phyloP scores from a whole-genome alignment of 2,797 vertebrate species.

The Atherinosoma microstoma region DNA sequence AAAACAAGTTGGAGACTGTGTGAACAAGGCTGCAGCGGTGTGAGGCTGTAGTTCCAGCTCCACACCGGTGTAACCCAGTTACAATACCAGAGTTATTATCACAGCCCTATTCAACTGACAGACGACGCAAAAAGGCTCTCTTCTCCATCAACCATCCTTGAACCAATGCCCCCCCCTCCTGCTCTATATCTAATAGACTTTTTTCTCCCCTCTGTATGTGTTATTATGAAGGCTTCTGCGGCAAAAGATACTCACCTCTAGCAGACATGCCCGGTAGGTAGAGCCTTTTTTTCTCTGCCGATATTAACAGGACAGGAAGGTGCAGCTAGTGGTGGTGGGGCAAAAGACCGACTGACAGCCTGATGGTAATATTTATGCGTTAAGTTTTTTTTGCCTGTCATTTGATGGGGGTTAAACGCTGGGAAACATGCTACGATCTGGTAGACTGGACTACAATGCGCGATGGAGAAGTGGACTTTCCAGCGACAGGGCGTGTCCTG shows the following conservation, averaged over 20 bases:
- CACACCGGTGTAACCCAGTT: constrained; percentile 71
- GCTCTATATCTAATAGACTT: constrained; percentile 32
- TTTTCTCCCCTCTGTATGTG: constrained; percentile 8
- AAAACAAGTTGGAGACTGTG: constrained; percentile 53
- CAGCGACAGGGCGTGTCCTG: constrained; percentile 81
- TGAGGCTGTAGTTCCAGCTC: constrained; percentile 59
- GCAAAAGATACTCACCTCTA: constrained; percentile 80
- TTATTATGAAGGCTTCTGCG: constrained; percentile 74
- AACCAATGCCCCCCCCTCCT: constrained; percentile 23
- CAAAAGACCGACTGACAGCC: neutral
- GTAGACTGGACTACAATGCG: constrained; percentile 46
- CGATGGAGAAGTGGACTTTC: constrained; percentile 67
- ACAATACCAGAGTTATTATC: constrained; percentile 51
- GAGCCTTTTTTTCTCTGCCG: constrained; percentile 55
- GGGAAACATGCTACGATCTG: constrained; percentile 36
- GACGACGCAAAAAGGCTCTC: constrained; percentile 53
- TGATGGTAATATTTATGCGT: constrained; percentile 27
- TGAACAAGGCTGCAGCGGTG: constrained; percentile 56
- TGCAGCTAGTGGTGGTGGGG: constrained; percentile 16
- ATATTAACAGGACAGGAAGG: constrained; percentile 44
- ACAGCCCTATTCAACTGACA: constrained; percentile 50
- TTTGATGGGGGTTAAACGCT: constrained; percentile 41
- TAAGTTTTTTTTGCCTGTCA: constrained; percentile 39
- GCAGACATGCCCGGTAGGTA: constrained; percentile 84
- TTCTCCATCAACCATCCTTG: constrained; percentile 21